Base-by-base conservation (phyloP, 2,888 invertebrate species). In the Hedya salicella region DNA sequence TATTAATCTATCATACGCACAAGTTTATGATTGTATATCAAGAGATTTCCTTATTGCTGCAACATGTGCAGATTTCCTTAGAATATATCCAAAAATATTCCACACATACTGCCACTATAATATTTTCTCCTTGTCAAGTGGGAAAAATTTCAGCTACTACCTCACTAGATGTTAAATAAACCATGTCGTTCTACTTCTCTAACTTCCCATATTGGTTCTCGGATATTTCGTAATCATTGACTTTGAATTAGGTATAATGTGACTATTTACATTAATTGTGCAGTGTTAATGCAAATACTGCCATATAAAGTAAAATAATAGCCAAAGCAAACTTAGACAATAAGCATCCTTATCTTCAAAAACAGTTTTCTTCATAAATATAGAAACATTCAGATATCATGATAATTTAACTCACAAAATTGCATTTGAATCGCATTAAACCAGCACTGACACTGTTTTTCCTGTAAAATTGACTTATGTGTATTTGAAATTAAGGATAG, bases 361-460 rank as follows among this genome's bases (percentile, higher is more conserved):
- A 57, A 57, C 44, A 30, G 56, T 44, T 57, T 56, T 44, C 56
- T 46, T 57, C 56, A 57, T 57, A 57, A 57, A 57, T 57, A 57
- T 44, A 57, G 32, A 57, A 57, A 57, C 56, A 57, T 57, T 57
- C 56, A 57, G 44, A 57, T 57, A 57, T 44, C 56, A 57, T 57
- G 44, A 46, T 57, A 57, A 57, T 57, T 46, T 57, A 16, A 57
- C 32, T 57, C 32, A 44, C 44, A 57, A 57, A 57, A 57, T 57
- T 57, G 44, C 44, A 57, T 57, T 57, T 57, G 56, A 57, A 57
- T 57, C 44, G 32, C 42, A 57, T 57, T 57, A 44, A 57, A 32
- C 56, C 44, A 57, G 25, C 17, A 16, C 42, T 14, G 42, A 30
- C 11, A 25, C 42, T 16, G 32, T 25, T n/a, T 13, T 14, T 5